A percentile compares a stretch with the other conserved stretches of the same genome.
Conservation (phyloP, 2,113 vertebrate species). For the Myotis brandtii region DNA sequence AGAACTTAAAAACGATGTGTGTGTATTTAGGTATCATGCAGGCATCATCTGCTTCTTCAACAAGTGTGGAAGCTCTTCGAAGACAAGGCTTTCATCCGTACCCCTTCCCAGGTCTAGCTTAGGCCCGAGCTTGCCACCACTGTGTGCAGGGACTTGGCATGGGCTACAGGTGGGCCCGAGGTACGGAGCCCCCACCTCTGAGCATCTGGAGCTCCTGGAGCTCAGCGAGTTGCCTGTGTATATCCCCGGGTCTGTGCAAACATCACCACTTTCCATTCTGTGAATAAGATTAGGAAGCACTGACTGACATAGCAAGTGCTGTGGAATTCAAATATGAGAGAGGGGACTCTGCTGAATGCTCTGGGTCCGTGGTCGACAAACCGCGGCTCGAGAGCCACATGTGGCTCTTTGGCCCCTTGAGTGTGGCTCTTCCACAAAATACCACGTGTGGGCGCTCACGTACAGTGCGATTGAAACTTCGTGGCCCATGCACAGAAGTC, state of each 20-base stretch:
- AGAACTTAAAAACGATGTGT: neutral
- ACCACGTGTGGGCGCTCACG: no score
- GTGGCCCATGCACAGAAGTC: no score
- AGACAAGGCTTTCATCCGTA: neutral
- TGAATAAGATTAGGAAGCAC: neutral
- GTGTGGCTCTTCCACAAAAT: no score
- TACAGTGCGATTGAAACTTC: no score
- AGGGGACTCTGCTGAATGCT: neutral
- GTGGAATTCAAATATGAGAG: neutral
- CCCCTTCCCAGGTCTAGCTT: neutral
- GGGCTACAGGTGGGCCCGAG: neutral
- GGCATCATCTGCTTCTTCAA: neutral
- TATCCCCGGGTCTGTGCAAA: neutral
- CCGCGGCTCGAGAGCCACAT: no score
- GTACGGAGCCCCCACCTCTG: no score
- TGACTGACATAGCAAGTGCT: neutral
- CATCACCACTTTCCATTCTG: neutral
- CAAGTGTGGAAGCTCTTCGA: neutral
- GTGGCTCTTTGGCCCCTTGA: no score
- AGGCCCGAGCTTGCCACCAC: neutral
- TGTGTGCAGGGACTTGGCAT: neutral
- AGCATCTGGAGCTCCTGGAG: neutral
- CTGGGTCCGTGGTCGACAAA: no score
- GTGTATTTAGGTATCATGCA: neutral
- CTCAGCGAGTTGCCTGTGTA: neutral